A percentile compares a stretch with the other conserved stretches of the same genome.
Evolutionary conservation across 2,113 vertebrate species (phyloP).

Genomic region (Sapajus apella): DNA sequence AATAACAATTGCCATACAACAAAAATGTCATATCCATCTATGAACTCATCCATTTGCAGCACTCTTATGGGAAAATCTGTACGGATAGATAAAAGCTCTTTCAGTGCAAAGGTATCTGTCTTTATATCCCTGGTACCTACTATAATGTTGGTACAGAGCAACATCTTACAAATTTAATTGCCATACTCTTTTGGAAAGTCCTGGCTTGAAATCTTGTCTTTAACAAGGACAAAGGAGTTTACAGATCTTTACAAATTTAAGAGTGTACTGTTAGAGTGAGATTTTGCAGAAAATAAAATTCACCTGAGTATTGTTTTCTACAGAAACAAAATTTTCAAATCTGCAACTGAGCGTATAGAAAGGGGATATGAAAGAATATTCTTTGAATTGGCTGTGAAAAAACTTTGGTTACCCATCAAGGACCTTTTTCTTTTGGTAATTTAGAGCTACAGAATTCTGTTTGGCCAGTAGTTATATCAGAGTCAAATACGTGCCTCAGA

Average conservation of each 20-base stretch:
- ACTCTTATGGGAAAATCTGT: background rate
- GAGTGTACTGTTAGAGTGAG: background rate
- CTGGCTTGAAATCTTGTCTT: background rate
- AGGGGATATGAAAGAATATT: background rate
- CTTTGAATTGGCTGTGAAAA: background rate
- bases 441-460: background rate
- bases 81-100: background rate
- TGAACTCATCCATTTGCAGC: background rate
- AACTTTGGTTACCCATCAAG: background rate
- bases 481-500: background rate
- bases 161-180: background rate
- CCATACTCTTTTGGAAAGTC: background rate
- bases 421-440: background rate
- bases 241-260: background rate
- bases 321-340: background rate
- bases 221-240: background rate
- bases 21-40: background rate
- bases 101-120: rapidly evolving
- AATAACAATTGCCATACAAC: background rate
- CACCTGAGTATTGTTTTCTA: background rate
- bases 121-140: background rate
- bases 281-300: background rate
- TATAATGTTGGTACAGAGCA: too few species aligned
- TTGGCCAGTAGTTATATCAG: background rate
- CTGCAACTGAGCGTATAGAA: background rate